Conservation (phyloP, 2,888 invertebrate genomes). For the Philonicus albiceps region DNA sequence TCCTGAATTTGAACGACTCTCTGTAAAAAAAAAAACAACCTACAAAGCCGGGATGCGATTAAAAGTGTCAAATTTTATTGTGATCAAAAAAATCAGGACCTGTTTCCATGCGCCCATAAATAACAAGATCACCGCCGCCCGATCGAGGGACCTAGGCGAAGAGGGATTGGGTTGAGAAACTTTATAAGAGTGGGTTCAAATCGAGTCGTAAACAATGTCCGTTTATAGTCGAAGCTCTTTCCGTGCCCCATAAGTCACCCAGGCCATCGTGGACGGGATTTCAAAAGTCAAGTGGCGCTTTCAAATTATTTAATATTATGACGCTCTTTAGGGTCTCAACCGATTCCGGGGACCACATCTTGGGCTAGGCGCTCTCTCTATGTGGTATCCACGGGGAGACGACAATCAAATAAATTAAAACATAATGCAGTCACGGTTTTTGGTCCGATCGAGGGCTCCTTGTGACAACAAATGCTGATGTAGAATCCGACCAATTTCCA, state of each 20-base stretch:
- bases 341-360: not conserved
- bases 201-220: constrained; percentile 32
- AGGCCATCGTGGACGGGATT: not conserved
- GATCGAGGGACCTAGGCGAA: not conserved
- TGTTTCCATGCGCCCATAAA: constrained; percentile 23
- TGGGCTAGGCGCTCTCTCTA: constrained; percentile 16
- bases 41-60: constrained; percentile 12
- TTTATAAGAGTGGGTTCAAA: constrained; percentile 24
- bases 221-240: constrained; percentile 29
- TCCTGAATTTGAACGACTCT: not conserved
- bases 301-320: constrained; percentile 44
- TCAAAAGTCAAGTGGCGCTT: constrained; percentile 42
- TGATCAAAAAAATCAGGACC: constrained; percentile 34
- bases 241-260: constrained; percentile 19
- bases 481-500: constrained; percentile 17
- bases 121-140: not conserved
- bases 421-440: constrained; percentile 39
- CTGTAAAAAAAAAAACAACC: not conserved
- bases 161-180: constrained; percentile 24
- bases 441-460: not conserved
- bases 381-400: constrained; percentile 29
- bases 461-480: constrained; percentile 27
- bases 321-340: constrained; percentile 28
- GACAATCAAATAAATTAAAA: constrained; percentile 37
- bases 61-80: constrained; percentile 40